phyloP scores from a whole-genome alignment of 2,888 invertebrate genomes.

The Gibbula magus region DNA sequence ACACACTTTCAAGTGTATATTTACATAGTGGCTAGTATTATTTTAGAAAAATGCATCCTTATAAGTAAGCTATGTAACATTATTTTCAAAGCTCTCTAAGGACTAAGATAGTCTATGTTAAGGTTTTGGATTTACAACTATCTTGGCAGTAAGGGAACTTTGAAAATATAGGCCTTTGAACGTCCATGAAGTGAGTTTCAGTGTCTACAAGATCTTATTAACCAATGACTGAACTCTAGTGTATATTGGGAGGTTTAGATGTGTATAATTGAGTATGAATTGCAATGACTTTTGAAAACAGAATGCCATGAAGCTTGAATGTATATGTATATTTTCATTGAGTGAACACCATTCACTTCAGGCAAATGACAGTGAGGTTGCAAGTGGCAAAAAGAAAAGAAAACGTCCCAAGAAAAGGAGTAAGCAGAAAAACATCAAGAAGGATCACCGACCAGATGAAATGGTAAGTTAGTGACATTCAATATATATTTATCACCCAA shows the following conservation, averaged over 20 bases:
- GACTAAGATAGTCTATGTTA: too few relatives aligned
- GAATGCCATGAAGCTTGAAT: background rate
- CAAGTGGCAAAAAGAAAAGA: background rate
- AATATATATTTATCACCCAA: too few relatives aligned
- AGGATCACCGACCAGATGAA: slow-evolving; percentile 35
- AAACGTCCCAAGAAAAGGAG: slow-evolving; percentile 33
- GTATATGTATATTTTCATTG: background rate
- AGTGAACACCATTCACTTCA: background rate
- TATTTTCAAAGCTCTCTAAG: too few relatives aligned
- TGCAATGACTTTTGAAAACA: background rate
- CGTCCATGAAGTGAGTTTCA: too few relatives aligned
- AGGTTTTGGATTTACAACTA: too few relatives aligned
- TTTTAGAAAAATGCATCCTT: too few relatives aligned
- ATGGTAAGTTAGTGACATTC: slow-evolving; percentile 9
- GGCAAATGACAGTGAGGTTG: background rate
- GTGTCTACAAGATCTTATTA: too few relatives aligned
- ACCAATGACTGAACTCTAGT: background rate
- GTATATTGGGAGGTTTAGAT: background rate
- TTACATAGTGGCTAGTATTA: too few relatives aligned
- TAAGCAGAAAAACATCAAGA: slow-evolving; percentile 37
- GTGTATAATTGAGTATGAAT: background rate
- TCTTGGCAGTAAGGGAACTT: too few relatives aligned
- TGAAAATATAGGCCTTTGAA: too few relatives aligned
- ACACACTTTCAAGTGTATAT: too few relatives aligned
- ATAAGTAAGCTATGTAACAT: too few relatives aligned